Percentiles rank a stretch among this genome's conserved stretches.
phyloP scores from a whole-genome alignment of 2,113 vertebrate species.

The Stictonetta naevosa region DNA sequence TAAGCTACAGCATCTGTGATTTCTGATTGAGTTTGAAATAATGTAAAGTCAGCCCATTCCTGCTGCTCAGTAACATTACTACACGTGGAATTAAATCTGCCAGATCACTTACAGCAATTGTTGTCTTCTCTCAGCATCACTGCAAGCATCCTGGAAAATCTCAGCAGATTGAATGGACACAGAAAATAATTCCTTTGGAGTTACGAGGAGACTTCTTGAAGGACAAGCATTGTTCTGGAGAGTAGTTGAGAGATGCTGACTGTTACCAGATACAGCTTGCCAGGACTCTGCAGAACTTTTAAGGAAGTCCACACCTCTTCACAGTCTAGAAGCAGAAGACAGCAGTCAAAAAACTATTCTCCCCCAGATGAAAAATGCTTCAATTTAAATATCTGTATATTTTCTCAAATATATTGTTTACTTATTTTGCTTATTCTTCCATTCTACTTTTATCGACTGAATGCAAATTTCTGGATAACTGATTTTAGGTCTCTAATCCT shows the following conservation, averaged over 20 bases:
- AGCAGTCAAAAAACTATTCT: background rate
- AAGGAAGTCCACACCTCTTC: background rate
- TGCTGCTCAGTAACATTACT: background rate
- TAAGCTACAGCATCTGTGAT: background rate
- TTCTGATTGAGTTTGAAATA: background rate
- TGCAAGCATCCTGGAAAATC: background rate
- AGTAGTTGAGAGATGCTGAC: background rate
- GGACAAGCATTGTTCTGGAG: background rate
- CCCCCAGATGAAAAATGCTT: background rate
- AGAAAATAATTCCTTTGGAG: background rate
- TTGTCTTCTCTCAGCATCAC: background rate
- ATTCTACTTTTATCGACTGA: background rate
- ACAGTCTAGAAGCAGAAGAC: background rate
- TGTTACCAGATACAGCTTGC: fast-evolving
- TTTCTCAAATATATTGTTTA: background rate
- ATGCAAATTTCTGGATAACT: background rate
- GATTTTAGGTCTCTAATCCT: background rate
- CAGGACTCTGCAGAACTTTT: background rate
- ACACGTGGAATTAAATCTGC: background rate
- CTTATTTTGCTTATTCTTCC: background rate
- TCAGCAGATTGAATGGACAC: background rate
- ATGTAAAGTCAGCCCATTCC: background rate
- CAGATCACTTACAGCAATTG: background rate
- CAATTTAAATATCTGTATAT: background rate
- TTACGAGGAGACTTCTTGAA: background rate